These are phyloP conservation scores for Raja brachyura DNA, from an alignment of 2,113 vertebrate genomes.

Conservation along the genomic window DNA sequence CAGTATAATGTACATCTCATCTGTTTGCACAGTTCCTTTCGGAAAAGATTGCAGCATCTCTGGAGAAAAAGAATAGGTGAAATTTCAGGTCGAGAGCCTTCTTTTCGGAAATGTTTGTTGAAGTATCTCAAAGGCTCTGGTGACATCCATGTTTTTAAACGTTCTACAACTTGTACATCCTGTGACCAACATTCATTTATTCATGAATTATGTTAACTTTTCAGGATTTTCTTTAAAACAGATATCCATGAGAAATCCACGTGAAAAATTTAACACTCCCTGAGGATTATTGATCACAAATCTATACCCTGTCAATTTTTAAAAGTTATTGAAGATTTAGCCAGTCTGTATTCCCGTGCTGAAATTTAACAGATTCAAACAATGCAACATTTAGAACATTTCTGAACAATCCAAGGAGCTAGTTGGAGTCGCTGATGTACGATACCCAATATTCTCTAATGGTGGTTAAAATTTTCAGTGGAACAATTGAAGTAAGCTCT, in stretches of 20 bases:
- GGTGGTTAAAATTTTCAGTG: neutral
- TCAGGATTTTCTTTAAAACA: neutral
- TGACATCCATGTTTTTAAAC: neutral
- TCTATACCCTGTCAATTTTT: too few relatives aligned
- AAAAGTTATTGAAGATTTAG: neutral
- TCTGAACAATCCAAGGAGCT: neutral
- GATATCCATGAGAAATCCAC: neutral
- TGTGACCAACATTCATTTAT: neutral
- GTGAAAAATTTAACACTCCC: neutral
- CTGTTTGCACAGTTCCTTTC: neutral
- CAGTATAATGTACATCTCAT: neutral
- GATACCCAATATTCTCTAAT: neutral
- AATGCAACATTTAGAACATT: neutral
- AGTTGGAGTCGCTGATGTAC: neutral
- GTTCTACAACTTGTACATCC: neutral
- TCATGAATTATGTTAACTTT: neutral
- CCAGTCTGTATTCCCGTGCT: neutral
- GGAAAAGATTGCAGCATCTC: too few relatives aligned
- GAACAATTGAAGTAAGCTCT: neutral
- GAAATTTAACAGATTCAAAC: neutral
- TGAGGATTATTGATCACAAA: neutral
- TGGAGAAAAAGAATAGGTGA: too few relatives aligned
- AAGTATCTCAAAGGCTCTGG: neutral
- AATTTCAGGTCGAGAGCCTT: too few relatives aligned
- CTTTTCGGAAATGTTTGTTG: neutral